A percentile compares a stretch with the other conserved stretches of the same genome.
These are phyloP conservation scores for Drosophila atroscutellata DNA, from an alignment of 2,888 invertebrate genomes.

Conservation along the genomic window DNA sequence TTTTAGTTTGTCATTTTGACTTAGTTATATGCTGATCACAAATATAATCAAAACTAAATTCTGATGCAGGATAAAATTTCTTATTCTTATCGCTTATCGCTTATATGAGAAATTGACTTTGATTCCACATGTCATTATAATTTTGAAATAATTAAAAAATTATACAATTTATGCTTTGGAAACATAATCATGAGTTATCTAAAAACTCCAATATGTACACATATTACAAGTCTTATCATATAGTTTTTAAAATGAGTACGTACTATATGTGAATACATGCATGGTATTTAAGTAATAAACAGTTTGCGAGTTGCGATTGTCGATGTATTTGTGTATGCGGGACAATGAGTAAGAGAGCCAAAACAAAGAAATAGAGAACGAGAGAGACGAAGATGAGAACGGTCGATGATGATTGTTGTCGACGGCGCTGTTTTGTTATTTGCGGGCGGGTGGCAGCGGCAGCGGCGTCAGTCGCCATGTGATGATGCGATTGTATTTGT, in stretches of 20 bases:
- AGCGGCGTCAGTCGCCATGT: conserved; percentile 23
- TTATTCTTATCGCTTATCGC: background rate
- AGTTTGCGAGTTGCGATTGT: conserved; percentile 9
- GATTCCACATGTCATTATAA: background rate
- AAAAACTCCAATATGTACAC: background rate
- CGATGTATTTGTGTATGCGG: conserved; percentile 34
- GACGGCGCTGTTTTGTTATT: conserved; percentile 71
- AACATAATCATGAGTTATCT: background rate
- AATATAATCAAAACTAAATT: conserved; percentile 4
- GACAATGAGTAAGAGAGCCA: conserved; percentile 23
- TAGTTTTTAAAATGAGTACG: conserved; percentile 42
- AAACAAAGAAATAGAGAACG: background rate
- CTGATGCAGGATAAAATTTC: too few relatives aligned
- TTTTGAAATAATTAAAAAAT: background rate
- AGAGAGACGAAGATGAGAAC: conserved; percentile 21
- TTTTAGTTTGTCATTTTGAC: conserved; percentile 35
- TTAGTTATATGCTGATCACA: conserved; percentile 26
- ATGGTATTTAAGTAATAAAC: conserved; percentile 37
- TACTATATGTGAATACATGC: conserved; percentile 64
- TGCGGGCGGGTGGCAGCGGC: conserved; percentile 68
- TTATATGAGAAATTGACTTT: background rate
- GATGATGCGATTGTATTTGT: conserved; percentile 54
- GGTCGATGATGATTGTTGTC: conserved; percentile 39
- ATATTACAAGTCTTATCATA: conserved; percentile 8
- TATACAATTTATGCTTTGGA: background rate